Conservation (phyloP, 2,113 vertebrate genomes). For the Phalacrocorax brasilianus region DNA sequence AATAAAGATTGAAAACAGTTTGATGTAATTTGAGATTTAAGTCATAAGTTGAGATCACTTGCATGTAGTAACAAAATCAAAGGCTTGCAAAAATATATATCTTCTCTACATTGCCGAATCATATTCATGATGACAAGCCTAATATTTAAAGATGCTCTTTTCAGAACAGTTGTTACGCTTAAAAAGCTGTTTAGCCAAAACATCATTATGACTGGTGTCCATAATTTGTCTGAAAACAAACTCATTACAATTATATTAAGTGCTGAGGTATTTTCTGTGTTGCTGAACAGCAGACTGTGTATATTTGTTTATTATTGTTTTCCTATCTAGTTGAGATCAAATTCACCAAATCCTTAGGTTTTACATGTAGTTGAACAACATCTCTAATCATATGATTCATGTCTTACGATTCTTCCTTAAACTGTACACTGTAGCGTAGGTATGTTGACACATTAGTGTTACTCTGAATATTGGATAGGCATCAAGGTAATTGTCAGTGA, state of each 20-base stretch:
- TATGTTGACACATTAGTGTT: neutral
- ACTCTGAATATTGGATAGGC: neutral
- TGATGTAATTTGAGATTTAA: neutral
- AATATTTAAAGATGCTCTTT: neutral
- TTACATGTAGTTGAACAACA: neutral
- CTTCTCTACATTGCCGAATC: neutral
- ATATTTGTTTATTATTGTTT: neutral
- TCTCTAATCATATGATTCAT: neutral
- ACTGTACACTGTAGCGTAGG: neutral
- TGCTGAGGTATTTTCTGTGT: neutral
- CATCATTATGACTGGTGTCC: neutral
- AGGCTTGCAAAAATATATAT: neutral
- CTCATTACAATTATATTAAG: neutral
- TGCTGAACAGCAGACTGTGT: neutral
- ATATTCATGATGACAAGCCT: neutral
- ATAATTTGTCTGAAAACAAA: neutral
- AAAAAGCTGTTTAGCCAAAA: neutral
- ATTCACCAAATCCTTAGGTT: neutral
- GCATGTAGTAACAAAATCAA: neutral
- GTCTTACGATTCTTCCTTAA: conserved; percentile 1
- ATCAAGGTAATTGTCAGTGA: conserved; percentile 27
- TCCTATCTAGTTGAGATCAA: neutral
- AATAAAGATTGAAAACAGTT: neutral
- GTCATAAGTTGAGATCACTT: neutral
- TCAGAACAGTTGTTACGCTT: neutral